Base-by-base conservation (phyloP, 2,113 vertebrate species). In the Eonycteris spelaea region DNA sequence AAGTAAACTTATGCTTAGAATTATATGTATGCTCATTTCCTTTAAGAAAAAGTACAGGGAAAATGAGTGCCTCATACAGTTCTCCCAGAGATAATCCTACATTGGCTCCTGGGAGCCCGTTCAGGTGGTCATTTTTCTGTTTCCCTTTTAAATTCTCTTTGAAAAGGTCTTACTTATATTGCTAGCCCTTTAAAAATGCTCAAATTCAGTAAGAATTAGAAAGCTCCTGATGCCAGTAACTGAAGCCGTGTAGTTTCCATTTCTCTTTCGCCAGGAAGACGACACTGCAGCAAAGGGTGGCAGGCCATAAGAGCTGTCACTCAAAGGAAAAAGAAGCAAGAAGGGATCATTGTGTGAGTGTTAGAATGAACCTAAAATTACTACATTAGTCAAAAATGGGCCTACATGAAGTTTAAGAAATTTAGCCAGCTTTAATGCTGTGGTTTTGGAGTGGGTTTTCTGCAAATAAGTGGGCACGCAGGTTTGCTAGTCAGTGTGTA, bases 391-490 rank as follows among this genome's bases (percentile, higher is more conserved):
- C 35, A 18, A n/a, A 45, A n/a, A 18, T 2, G 14, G 48, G 19
- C 19, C n/a, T 3, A 2, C 0, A 0, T 1, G 7, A 55, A 67
- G 61, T 11, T 43, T n/a, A 45, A 22, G 65, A 45, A 6, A 7
- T 33, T 18, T 21, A 38, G 7, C 15, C 40, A 30, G 24, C 79
- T 53, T 35, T 1, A 3, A 6, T 5, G 0, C 24, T 45, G 26
- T 38, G 33, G 71, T 40, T 85, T 61, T 57, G 55, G 51, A 65
- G 2, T 28, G 13, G 26, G 53, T 67, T 43, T 79, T 33, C 53
- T 24, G 5, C 7, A 2, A 14, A 16, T 1, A 3, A 18, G 4
- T 11, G 4, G 11, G 75, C 3, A 9, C 13, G 22, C 18, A 13
- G 28, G 21, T 53, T 43, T 88, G 21, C 28, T 22, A 13, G n/a